Base-by-base conservation (phyloP, 2,797 vertebrate genomes). In the Malurus leucopterus region DNA sequence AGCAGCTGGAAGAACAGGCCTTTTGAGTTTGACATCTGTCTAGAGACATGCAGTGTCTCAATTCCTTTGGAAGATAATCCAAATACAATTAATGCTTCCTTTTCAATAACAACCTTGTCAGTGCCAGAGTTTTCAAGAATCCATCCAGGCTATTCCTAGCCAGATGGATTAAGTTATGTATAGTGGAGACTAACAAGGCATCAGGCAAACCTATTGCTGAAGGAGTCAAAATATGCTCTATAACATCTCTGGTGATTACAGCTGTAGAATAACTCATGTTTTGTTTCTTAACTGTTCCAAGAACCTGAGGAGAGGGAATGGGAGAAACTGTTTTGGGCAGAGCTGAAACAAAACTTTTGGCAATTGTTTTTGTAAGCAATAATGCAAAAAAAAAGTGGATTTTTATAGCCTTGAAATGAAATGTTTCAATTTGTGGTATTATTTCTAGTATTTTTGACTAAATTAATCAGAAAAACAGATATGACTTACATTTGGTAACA, bases 181-280 rank as follows among this genome's bases (percentile, higher is more conserved):
- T 53, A 65, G 72, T 71, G 79, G 58, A 90, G 67, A 62, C 0
- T 1, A 94, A 74, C 36, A 77, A 89, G 69, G n/a, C 69, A 87
- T 80, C 65, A 89, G 65, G 91, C 87, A 90, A 90, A 89, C 54
- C 69, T 80, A 58, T 54, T 87, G 82, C 87, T 87, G 85, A 90
- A 93, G 69, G 79, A 91, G 89, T 87, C 87, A 90, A 90, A 92
- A 77, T 87, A 77, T 16, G 43, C 46, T 91, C 62, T 80, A 34
- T 77, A 92, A 77, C 22, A 84, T 93, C 92, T 94, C 90, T 91
- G 81, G 86, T 86, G 93, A 92, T 84, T 91, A 93, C 93, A 92
- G 92, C 88, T 92, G 90, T 82, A 84, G 81, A 86, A 61, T 61
- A 94, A 90, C 67, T 89, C 80, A 78, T 86, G 71, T 73, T 94